Evolutionary conservation across 2,113 vertebrate species (phyloP).

Genomic region (Sciurus niger): DNA sequence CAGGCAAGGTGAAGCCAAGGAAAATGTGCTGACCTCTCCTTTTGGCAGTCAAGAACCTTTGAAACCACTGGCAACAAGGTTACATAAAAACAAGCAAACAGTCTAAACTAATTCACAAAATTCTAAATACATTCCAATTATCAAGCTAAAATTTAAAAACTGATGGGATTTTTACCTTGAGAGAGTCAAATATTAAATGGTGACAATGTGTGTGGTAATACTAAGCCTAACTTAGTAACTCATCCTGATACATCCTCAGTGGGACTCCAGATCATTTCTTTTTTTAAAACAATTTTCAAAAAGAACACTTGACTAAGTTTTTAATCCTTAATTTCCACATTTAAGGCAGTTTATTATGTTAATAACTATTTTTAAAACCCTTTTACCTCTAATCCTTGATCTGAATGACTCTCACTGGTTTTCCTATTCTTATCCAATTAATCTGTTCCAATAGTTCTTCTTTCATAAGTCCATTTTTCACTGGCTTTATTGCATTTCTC

Average conservation of each 20-base stretch:
- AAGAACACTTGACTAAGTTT: neutral
- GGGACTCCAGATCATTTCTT: neutral
- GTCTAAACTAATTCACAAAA: neutral
- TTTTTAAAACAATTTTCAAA: neutral
- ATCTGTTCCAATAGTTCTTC: neutral
- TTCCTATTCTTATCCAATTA: neutral
- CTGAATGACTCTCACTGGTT: neutral
- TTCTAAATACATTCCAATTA: slow-evolving; percentile 11
- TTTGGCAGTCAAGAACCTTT: slow-evolving; percentile 3
- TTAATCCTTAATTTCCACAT: neutral
- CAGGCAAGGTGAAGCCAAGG: neutral
- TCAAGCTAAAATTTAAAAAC: neutral
- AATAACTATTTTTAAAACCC: neutral
- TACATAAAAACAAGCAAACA: neutral
- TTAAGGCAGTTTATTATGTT: neutral
- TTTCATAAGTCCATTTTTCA: neutral
- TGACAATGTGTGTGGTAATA: neutral
- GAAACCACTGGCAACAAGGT: slow-evolving; percentile 7
- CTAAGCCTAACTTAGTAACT: neutral
- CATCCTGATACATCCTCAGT: neutral
- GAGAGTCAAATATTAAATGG: too few species aligned
- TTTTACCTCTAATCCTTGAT: neutral
- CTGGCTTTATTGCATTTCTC: neutral
- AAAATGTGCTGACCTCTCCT: neutral
- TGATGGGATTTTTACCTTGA: too few species aligned